Base-by-base conservation (phyloP, 2,888 invertebrate genomes). In the Andrena marginata region DNA sequence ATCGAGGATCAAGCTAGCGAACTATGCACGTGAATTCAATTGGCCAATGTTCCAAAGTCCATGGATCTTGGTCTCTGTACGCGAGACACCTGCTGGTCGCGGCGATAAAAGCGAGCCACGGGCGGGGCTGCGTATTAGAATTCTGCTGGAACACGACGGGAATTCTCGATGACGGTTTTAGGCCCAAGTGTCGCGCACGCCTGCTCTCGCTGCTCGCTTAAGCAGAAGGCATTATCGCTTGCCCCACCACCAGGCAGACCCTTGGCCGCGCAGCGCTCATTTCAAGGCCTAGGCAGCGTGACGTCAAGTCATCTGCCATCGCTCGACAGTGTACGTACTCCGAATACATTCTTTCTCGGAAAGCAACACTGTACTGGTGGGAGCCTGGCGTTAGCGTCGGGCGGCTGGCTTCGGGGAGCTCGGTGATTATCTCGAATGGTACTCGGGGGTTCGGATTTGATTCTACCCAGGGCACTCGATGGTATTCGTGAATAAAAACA, bases 241-340 rank as follows among this genome's bases (percentile, higher is more conserved):
- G 60, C 42, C 62, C 80, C 62, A 49, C 80, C 63, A 62, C 29
- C n/a, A 13, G 67, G 16, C 20, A 16, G 54, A 63, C 13, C 20
- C 26, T 35, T 60, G 20, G 62, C 72, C 33, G 20, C 29, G n/a
- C 23, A 49, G 8, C 26, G 62, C 26, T 70, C 31, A 13, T 29
- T 72, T 68, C 80, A 80, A 80, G 80, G 80, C 67, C 80, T 56
- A 68, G 62, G 62, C 80, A 54, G 54, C 7, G n/a, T 68, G 72
- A 63, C 80, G 72, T 79, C 80, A 49, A n/a, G 33, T 71, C 59
- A 70, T 76, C 31, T 54, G 62, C 54, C 31, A 31, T 68, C 67
- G 20, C 33, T 51, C 67, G 54, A 79, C 29, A 31, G 78, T 10
- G 26, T 51, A 42, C 4, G 16, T 42, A 42, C 13, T 62, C 42